phyloP scores from a whole-genome alignment of 2,797 vertebrate genomes.

The Phrynocephalus guinanensis region DNA sequence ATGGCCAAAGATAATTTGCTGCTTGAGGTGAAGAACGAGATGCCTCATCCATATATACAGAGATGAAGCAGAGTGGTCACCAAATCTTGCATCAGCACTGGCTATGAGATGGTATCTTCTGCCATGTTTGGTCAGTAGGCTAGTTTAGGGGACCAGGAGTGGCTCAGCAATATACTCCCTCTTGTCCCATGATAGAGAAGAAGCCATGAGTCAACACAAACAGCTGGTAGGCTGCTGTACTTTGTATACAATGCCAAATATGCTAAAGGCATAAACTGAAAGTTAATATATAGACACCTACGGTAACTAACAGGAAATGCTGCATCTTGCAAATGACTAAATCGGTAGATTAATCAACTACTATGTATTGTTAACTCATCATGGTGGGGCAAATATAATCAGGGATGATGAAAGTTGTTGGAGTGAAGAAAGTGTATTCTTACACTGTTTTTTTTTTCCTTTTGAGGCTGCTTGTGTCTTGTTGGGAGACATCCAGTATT shows the following conservation, averaged over 20 bases:
- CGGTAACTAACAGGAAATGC: neutral
- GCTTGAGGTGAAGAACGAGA: neutral
- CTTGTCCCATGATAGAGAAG: neutral
- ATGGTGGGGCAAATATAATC: neutral
- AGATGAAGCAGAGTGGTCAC: neutral
- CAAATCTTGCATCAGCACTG: neutral
- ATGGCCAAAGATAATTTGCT: neutral
- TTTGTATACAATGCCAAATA: neutral
- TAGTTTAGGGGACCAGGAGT: neutral
- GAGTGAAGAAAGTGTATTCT: neutral
- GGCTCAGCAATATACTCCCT: neutral
- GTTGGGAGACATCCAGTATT: neutral
- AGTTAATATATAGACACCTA: neutral
- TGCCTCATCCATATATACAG: neutral
- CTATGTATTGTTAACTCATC: neutral
- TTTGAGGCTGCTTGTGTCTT: neutral
- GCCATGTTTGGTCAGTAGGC: neutral
- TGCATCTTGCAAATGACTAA: neutral
- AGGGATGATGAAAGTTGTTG: neutral
- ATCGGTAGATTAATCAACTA: conserved; percentile 27
- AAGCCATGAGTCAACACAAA: neutral
- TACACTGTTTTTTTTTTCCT: too few relatives aligned
- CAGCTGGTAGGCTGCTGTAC: neutral
- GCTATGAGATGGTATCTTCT: neutral
- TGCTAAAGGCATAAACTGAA: neutral